Evolutionary conservation across 2,888 invertebrate species (phyloP).

Genomic region (Eristalis tenax): DNA sequence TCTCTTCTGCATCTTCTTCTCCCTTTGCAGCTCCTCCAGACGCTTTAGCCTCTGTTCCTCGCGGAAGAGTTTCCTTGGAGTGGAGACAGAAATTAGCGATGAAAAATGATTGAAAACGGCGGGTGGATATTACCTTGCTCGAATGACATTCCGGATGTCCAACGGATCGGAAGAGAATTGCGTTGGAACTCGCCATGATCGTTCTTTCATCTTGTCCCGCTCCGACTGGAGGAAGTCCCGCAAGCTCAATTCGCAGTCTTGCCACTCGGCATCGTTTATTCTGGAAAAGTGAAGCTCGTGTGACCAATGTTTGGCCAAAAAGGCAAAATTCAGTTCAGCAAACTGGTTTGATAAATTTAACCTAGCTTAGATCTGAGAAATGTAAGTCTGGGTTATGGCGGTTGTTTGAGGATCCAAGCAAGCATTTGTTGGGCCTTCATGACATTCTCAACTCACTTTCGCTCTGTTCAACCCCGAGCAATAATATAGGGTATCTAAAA

Average conservation of each 20-base stretch:
- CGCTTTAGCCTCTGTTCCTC: conserved; percentile 78
- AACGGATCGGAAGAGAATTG: conserved; percentile 77
- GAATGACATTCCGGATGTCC: conserved; percentile 78
- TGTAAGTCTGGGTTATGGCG: no score
- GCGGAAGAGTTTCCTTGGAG: conserved; percentile 78
- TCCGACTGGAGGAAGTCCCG: conserved; percentile 79
- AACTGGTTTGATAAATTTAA: no score
- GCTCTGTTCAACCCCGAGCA: no score
- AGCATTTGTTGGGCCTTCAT: no score
- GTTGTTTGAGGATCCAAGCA: no score
- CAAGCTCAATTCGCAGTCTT: conserved; percentile 78
- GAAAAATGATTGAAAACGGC: background rate
- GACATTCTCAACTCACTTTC: no score
- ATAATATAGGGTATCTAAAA: no score
- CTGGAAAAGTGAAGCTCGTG: conserved; percentile 67
- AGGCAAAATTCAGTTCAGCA: no score
- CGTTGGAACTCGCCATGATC: conserved; percentile 75
- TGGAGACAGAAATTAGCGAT: background rate
- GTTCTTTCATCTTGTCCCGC: conserved; percentile 78
- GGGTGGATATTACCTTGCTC: conserved; percentile 76
- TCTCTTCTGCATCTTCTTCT: background rate
- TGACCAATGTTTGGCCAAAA: no score
- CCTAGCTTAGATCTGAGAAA: no score
- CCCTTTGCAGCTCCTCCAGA: conserved; percentile 20
- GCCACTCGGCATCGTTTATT: conserved; percentile 79